Evolutionary conservation across 1,140 invertebrate genomes (phyloP).

Genomic region (Lucilia sericata): DNA sequence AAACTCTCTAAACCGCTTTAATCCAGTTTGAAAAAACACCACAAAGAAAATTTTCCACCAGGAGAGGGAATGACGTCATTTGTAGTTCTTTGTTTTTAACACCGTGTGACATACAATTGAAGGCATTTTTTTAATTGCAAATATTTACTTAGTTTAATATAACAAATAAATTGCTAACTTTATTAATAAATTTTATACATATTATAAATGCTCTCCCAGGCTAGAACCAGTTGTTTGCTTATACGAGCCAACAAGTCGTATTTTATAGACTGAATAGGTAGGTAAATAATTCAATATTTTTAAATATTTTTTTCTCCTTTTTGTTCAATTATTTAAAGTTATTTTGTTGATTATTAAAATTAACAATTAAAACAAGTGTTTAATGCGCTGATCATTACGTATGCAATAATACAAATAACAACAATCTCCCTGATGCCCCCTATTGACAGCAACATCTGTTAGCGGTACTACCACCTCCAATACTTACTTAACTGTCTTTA

Average conservation of each 20-base stretch:
- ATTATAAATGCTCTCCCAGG: background rate
- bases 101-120: background rate
- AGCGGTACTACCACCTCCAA: background rate
- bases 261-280: background rate
- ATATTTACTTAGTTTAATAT: background rate
- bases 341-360: slow-evolving; percentile 6
- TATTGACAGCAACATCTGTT: background rate
- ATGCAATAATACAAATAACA: background rate
- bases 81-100: background rate
- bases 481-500: too few species aligned
- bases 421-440: background rate
- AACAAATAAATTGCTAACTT: background rate
- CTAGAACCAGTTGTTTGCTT: background rate
- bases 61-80: background rate
- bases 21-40: background rate
- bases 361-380: slow-evolving; percentile 17
- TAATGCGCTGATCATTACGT: slow-evolving; percentile 4
- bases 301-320: background rate
- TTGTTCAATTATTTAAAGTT: slow-evolving; percentile 17
- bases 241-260: too few species aligned
- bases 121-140: background rate
- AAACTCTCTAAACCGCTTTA: too few species aligned
- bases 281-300: background rate
- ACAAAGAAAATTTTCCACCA: background rate
- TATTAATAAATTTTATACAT: background rate